A percentile compares a stretch with the other conserved stretches of the same genome.
Conservation (phyloP, 2,888 invertebrate species). For the Chirona hameri region DNA sequence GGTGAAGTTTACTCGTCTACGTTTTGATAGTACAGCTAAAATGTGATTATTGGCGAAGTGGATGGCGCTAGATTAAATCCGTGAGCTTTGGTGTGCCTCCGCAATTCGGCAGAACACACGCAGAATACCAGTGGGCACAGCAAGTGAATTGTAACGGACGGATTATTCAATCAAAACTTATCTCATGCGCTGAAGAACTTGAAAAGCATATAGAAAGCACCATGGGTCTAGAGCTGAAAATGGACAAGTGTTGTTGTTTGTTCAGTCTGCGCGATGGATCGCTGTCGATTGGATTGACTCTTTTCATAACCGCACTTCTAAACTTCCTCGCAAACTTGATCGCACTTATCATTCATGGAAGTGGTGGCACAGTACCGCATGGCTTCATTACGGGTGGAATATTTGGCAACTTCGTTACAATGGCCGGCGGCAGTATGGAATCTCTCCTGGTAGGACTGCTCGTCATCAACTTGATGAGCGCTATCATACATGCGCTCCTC, state of each 20-base stretch:
- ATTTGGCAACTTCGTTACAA: not conserved
- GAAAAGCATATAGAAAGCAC: not conserved
- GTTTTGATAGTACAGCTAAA: too few relatives aligned
- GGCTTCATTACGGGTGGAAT: not conserved
- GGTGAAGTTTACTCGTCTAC: too few relatives aligned
- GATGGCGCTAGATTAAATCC: too few relatives aligned
- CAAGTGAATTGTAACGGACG: too few relatives aligned
- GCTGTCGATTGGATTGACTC: not conserved
- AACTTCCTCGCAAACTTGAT: not conserved
- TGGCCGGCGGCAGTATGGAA: not conserved
- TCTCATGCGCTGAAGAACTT: too few relatives aligned
- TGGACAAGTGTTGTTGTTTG: not conserved
- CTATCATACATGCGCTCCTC: not conserved
- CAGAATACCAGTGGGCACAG: too few relatives aligned
- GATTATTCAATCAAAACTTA: too few relatives aligned
- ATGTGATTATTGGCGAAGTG: too few relatives aligned
- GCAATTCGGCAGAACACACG: too few relatives aligned
- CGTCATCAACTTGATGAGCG: not conserved
- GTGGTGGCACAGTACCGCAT: not conserved
- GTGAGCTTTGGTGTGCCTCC: too few relatives aligned
- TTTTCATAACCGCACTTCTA: not conserved
- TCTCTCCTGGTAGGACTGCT: not conserved
- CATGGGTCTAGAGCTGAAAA: not conserved
- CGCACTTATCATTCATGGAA: not conserved
- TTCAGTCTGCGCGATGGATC: slow-evolving; percentile 1